A percentile compares a stretch with the other conserved stretches of the same genome.
These are phyloP conservation scores for Panagrolaimus sp. DNA, from an alignment of 1,140 invertebrate genomes.

Conservation along the genomic window DNA sequence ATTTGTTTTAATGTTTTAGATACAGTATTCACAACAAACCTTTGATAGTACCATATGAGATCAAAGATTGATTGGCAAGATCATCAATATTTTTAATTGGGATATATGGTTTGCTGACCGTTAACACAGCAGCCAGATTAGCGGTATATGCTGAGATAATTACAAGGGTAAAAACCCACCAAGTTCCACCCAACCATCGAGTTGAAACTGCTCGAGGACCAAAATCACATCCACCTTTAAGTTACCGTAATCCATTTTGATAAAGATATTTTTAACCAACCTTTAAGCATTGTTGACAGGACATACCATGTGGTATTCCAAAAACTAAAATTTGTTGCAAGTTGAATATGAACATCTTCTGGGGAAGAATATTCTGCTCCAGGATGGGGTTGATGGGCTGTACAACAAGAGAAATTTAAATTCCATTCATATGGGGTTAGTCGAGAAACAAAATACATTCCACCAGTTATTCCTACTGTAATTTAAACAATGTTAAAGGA, in stretches of 20 bases:
- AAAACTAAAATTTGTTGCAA: slow-evolving; percentile 62
- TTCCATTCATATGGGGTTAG: slow-evolving; percentile 68
- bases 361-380: slow-evolving; percentile 60
- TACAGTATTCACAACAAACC: too few species aligned
- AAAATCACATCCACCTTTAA: slow-evolving; percentile 61
- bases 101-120: slow-evolving; percentile 80
- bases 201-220: slow-evolving; percentile 83
- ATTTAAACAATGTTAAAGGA: too few species aligned
- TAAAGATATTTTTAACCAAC: too few species aligned
- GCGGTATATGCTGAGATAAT: slow-evolving; percentile 97
- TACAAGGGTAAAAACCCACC: slow-evolving; percentile 99
- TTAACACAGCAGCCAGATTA: slow-evolving; percentile 92
- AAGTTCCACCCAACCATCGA: slow-evolving; percentile 84
- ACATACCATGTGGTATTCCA: slow-evolving; percentile 57
- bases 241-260: not conserved
- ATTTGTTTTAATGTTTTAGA: too few species aligned
- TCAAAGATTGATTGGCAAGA: slow-evolving; percentile 83
- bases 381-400: slow-evolving; percentile 63
- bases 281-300: slow-evolving; percentile 19
- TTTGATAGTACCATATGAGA: slow-evolving; percentile 84
- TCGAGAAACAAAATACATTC: slow-evolving; percentile 75
- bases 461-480: slow-evolving; percentile 63
- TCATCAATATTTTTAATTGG: slow-evolving; percentile 93
- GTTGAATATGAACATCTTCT: slow-evolving; percentile 43
- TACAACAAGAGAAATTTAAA: slow-evolving; percentile 65